phyloP scores from a whole-genome alignment of 1,140 invertebrate species.

The Achroia grisella region DNA sequence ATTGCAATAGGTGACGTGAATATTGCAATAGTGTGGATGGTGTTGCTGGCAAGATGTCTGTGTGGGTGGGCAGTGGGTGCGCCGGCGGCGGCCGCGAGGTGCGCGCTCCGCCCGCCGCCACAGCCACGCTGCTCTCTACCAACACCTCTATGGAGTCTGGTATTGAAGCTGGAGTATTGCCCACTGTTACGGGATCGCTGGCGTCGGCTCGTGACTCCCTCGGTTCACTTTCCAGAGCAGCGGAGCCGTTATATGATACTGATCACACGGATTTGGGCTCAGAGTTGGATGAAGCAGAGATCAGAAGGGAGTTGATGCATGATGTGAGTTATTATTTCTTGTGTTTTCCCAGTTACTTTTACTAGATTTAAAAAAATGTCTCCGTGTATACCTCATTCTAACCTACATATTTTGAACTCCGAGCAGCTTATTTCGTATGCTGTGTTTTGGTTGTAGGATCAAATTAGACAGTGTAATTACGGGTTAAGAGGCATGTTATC shows the following conservation, averaged over 20 bases:
- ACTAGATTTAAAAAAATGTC: too few relatives aligned
- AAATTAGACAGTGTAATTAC: too few relatives aligned
- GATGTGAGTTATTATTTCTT: slow-evolving; percentile 74
- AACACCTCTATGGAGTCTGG: slow-evolving; percentile 72
- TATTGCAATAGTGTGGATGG: slow-evolving; percentile 42
- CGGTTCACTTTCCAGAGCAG: slow-evolving; percentile 75
- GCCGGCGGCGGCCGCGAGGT: slow-evolving; percentile 36
- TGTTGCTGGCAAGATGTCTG: slow-evolving; percentile 55
- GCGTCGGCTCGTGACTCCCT: slow-evolving; percentile 75
- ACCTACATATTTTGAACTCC: too few relatives aligned
- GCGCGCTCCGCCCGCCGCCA: slow-evolving; percentile 40
- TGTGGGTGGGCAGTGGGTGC: slow-evolving; percentile 62
- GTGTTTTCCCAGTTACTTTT: too few relatives aligned
- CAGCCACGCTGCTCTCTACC: slow-evolving; percentile 54
- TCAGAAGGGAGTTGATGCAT: slow-evolving; percentile 82
- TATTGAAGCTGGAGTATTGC: slow-evolving; percentile 76
- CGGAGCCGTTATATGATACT: slow-evolving; percentile 81
- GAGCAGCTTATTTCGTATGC: too few relatives aligned
- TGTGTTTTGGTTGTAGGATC: too few relatives aligned
- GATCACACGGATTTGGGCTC: slow-evolving; percentile 85
- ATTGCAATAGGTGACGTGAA: not conserved
- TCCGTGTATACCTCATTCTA: too few relatives aligned
- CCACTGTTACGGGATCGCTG: slow-evolving; percentile 79
- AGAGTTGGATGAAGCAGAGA: slow-evolving; percentile 84
- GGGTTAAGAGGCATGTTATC: too few relatives aligned